Percentiles rank a stretch among this genome's conserved stretches.
phyloP scores from a whole-genome alignment of 1,140 invertebrate species.

The Apis laboriosa region DNA sequence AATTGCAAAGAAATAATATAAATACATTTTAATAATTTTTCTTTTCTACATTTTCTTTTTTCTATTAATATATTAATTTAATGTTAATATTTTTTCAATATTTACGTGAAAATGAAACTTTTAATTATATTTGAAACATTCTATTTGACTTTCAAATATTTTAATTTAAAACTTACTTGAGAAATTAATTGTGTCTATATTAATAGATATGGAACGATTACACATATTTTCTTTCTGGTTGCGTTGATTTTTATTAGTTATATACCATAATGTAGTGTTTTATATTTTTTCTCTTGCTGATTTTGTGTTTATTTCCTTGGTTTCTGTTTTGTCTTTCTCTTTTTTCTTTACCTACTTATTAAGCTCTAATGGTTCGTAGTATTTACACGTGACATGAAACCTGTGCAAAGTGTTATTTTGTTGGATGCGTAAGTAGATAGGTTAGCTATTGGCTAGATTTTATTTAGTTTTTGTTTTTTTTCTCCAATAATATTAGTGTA shows the following conservation, averaged over 20 bases:
- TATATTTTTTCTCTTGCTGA: constrained; percentile 14
- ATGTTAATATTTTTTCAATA: background rate
- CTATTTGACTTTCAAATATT: background rate
- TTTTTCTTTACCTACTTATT: constrained; percentile 34
- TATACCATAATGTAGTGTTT: constrained; percentile 6
- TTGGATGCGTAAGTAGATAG: constrained; percentile 47
- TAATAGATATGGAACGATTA: background rate
- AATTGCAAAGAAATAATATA: background rate
- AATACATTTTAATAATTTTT: background rate
- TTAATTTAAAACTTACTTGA: background rate
- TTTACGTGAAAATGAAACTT: constrained; percentile 12
- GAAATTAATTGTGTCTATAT: background rate
- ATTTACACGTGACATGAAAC: constrained; percentile 52
- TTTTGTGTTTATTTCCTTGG: constrained; percentile 1
- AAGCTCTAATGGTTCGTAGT: constrained; percentile 33
- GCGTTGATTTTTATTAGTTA: background rate
- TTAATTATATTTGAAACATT: background rate
- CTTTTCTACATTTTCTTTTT: background rate
- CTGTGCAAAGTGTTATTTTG: constrained; percentile 39
- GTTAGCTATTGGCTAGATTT: background rate
- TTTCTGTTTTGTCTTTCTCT: constrained; percentile 35
- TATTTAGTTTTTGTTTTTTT: background rate
- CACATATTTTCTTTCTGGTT: background rate
- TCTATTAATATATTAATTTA: background rate
- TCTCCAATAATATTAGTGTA: background rate